These are phyloP conservation scores for Parus major DNA, from an alignment of 2,113 vertebrate genomes.

Conservation along the genomic window DNA sequence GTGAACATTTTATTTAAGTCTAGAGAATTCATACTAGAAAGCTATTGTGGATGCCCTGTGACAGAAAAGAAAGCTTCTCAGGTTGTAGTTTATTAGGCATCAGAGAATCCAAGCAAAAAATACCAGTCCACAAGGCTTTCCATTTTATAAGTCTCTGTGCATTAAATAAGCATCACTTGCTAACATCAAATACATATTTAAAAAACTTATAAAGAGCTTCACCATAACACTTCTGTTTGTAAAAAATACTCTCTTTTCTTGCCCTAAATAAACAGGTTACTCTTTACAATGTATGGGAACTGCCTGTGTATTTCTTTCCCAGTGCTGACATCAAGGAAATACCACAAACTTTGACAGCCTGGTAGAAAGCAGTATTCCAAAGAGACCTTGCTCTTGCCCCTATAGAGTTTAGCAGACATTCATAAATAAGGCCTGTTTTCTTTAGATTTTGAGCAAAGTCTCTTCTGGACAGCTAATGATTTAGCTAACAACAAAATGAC, in stretches of 20 bases:
- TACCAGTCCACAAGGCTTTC: neutral
- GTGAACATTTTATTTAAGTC: neutral
- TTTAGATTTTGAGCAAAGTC: conserved; percentile 6
- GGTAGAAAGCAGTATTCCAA: conserved; percentile 24
- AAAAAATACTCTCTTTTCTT: neutral
- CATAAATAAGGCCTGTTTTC: conserved; percentile 16
- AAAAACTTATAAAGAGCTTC: neutral
- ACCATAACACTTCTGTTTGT: neutral
- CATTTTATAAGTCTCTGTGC: neutral
- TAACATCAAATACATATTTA: neutral
- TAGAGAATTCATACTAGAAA: neutral
- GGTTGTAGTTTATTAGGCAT: neutral
- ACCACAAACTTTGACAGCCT: conserved; percentile 9
- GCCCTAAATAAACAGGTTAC: neutral
- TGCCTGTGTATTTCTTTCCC: conserved; percentile 41
- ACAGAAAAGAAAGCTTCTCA: neutral
- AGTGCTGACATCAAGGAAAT: conserved; percentile 37
- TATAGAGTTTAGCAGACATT: neutral
- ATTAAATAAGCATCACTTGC: neutral
- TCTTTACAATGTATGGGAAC: conserved; percentile 53
- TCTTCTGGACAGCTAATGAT: neutral
- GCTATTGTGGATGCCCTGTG: neutral
- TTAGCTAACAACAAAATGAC: neutral
- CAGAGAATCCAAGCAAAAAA: neutral
- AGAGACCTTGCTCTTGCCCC: conserved; percentile 7